Evolutionary conservation across 1,140 invertebrate species (phyloP), one percentile per base, ranked within the genome.

Genomic region (Drosophila arawakana): DNA sequence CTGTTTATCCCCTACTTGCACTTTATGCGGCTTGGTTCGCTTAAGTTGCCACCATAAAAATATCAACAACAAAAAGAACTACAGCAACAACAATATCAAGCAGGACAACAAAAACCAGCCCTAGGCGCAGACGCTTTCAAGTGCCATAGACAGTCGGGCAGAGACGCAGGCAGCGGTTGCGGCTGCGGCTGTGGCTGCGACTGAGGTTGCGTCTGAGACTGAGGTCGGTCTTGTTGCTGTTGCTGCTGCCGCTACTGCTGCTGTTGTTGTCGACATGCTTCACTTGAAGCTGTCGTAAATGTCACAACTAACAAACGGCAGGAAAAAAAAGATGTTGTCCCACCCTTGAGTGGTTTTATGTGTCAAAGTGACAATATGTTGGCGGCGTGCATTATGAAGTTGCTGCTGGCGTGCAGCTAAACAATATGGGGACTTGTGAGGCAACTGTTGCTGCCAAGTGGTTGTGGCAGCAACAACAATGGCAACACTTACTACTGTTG

Each of bases 301-400:
- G 85, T 84, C 84, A 84, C 73, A 80, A 67, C 80, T 80, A 73
- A 82, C 83, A 71, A 76, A 74, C 73, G 58, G 15, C 41, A 59
- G 68, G 55, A 57, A 68, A 21, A 63, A 18, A 49, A 47, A 41
- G 35, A 47, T 49, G 55, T 76, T 50, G 18, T 52, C 73, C 77
- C 73, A 73, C 66, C 60, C 74, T 68, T 72, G 74, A 88, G 83
- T 83, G 83, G 85, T 75, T 89, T 89, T 88, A 78, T 88, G 84
- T 88, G 84, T 81, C 84, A 88, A 88, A 88, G 84, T 84, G 84
- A 84, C 84, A 88, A 88, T 88, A 88, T 88, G 81, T 83, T 79
- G 80, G 74, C 55, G 77, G 66, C 76, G 67, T 81, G 79, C 79
- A 81, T 80, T 80, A 77, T 81, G 76, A 75, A 81, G 70, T 62